A percentile compares a stretch with the other conserved stretches of the same genome.
Conservation (phyloP, 2,888 invertebrate species). For the Eremobia ochroleuca region DNA sequence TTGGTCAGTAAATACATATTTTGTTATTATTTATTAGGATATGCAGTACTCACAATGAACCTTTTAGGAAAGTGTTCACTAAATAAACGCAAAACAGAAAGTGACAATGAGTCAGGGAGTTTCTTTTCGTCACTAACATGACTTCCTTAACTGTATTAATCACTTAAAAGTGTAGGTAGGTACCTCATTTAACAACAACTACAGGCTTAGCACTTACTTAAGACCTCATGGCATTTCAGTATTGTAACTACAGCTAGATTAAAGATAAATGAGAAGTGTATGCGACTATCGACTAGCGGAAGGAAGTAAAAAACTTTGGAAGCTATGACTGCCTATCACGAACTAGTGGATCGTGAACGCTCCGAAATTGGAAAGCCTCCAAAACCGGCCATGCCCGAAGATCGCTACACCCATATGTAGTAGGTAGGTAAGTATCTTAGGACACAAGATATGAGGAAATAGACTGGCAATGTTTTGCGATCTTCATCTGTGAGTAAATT, state of each 20-base stretch:
- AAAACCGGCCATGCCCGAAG: conserved; percentile 35
- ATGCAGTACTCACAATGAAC: neutral
- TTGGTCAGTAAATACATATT: neutral
- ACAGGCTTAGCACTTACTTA: neutral
- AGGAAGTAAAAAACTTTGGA: conserved; percentile 36
- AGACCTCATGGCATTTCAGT: neutral
- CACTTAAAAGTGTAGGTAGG: neutral
- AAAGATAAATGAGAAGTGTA: no score
- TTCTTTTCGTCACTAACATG: neutral
- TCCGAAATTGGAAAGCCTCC: conserved; percentile 52
- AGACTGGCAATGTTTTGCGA: neutral
- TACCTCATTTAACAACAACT: neutral
- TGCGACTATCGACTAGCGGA: conserved; percentile 11
- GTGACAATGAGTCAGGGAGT: conserved; percentile 3
- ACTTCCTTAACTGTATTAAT: neutral
- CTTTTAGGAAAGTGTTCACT: neutral
- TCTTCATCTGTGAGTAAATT: neutral
- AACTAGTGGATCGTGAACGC: conserved; percentile 30
- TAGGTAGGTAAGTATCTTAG: neutral
- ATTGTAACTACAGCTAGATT: neutral
- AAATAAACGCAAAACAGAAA: conserved; percentile 29
- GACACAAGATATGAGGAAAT: neutral
- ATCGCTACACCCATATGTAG: neutral
- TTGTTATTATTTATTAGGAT: neutral
- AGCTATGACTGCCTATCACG: conserved; percentile 35